phyloP scores from a whole-genome alignment of 2,113 vertebrate species.

The Zapus hudsonius region DNA sequence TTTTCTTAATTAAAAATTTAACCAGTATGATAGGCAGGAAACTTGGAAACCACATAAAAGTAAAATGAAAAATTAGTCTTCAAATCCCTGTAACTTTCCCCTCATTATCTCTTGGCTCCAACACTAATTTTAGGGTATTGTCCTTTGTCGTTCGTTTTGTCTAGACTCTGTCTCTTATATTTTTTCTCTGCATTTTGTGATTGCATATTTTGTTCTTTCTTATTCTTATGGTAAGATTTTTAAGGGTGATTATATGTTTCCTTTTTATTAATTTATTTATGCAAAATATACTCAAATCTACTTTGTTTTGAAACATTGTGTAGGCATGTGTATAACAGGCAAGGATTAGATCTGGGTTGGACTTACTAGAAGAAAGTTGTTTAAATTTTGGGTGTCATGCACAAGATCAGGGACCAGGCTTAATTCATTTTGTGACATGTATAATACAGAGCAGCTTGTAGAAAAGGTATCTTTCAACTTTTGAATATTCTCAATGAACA shows the following conservation, averaged over 20 bases:
- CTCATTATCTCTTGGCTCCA: conserved; percentile 10
- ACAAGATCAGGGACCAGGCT: background rate
- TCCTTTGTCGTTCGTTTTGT: conserved; percentile 10
- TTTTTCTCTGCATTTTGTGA: conserved; percentile 11
- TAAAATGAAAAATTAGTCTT: conserved; percentile 24
- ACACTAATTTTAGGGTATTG: background rate
- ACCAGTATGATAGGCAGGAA: background rate
- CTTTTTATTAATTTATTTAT: background rate
- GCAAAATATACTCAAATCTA: background rate
- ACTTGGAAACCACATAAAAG: conserved; percentile 45
- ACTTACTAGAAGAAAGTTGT: background rate
- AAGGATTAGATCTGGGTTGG: background rate
- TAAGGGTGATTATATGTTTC: background rate
- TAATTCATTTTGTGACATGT: background rate
- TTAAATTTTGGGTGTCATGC: background rate
- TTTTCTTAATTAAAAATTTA: conserved; percentile 61
- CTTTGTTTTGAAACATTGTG: background rate
- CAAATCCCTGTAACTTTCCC: background rate
- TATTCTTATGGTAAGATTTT: background rate
- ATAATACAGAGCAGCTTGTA: background rate
- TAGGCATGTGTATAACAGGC: background rate
- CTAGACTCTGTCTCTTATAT: background rate
- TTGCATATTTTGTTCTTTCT: background rate
- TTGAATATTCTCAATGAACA: background rate
- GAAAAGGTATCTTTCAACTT: background rate